phyloP scores from a whole-genome alignment of 2,888 invertebrate genomes.

The Adelphocoris suturalis region DNA sequence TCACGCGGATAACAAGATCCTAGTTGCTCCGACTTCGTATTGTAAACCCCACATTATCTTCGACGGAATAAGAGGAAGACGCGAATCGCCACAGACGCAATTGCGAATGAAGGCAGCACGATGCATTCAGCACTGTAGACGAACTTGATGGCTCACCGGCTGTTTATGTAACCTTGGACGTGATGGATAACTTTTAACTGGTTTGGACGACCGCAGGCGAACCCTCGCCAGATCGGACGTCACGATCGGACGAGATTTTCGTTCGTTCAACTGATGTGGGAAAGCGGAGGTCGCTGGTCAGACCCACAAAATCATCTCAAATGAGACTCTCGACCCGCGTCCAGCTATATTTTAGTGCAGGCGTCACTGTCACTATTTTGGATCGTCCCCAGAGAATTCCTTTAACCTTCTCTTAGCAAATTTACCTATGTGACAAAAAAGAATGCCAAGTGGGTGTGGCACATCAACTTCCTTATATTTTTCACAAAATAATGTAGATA shows the following conservation, averaged over 20 bases:
- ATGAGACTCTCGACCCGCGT: neutral
- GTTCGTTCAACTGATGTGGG: conserved; percentile 26
- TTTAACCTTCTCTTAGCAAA: too few species aligned
- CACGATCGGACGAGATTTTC: conserved; percentile 11
- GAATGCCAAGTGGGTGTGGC: too few species aligned
- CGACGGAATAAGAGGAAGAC: neutral
- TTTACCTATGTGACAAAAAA: too few species aligned
- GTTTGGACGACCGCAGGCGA: conserved; percentile 5
- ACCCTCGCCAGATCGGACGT: neutral
- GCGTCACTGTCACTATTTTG: too few species aligned
- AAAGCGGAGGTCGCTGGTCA: neutral
- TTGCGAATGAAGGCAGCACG: neutral
- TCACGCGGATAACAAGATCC: neutral
- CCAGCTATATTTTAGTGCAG: too few species aligned
- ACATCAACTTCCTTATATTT: too few species aligned
- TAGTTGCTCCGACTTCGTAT: neutral
- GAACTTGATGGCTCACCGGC: conserved; percentile 22
- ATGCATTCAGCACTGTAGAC: neutral
- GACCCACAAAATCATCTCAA: neutral
- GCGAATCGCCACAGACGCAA: neutral
- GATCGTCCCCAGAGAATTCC: too few species aligned
- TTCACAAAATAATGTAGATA: too few species aligned
- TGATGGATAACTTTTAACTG: conserved; percentile 15
- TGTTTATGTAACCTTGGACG: conserved; percentile 31
- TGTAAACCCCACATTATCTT: neutral